A percentile compares a stretch with the other conserved stretches of the same genome.
Conservation (phyloP, 2,797 vertebrate genomes). For the Crax fasciolata region DNA sequence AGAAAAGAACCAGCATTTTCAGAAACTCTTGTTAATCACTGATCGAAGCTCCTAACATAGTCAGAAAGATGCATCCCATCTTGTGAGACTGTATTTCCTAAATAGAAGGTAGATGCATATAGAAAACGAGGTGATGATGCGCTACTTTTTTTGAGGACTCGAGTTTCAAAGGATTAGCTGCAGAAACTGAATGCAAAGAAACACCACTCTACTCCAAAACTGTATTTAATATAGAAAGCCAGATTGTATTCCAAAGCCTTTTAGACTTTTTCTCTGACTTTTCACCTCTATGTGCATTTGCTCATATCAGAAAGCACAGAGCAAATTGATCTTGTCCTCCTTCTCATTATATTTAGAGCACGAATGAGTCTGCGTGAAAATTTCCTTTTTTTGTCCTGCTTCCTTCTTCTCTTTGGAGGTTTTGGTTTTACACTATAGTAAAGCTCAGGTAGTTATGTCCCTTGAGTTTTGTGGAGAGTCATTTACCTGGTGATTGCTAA, state of each 20-base stretch:
- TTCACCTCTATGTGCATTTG: neutral
- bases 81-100: neutral
- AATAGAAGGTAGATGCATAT: neutral
- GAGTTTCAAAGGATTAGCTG: neutral
- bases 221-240: neutral
- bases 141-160: neutral
- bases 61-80: neutral
- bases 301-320: neutral
- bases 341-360: neutral
- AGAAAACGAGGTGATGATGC: neutral
- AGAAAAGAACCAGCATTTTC: neutral
- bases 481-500: neutral
- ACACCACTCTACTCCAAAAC: rapidly evolving
- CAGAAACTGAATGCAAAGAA: neutral
- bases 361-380: neutral
- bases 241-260: neutral
- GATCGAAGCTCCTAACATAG: neutral
- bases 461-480: neutral
- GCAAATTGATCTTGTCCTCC: neutral
- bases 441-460: neutral
- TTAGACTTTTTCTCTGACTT: neutral
- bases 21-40: neutral
- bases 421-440: neutral
- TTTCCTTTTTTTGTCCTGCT: neutral
- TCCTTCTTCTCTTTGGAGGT: neutral